Conservation (phyloP, 2,888 invertebrate species). For the Rhagonycha fulva region DNA sequence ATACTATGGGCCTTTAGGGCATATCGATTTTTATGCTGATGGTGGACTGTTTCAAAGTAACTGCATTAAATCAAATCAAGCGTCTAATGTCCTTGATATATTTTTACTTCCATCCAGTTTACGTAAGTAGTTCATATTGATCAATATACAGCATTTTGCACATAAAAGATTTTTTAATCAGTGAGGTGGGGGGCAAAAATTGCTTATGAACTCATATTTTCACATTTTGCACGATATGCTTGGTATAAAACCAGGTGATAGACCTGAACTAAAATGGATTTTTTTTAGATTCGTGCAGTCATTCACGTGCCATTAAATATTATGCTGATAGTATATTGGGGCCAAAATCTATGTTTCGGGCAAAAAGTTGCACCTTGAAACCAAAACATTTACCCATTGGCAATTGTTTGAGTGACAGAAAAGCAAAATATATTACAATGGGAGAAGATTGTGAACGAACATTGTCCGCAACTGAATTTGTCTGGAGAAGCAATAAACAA, state of each 20-base stretch:
- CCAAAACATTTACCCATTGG: background rate
- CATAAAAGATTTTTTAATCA: no score
- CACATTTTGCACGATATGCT: no score
- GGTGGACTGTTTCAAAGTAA: background rate
- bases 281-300: background rate
- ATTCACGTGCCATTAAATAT: background rate
- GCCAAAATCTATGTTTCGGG: background rate
- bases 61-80: background rate
- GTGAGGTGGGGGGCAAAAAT: no score
- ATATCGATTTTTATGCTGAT: background rate
- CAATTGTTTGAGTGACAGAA: background rate
- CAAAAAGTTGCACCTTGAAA: background rate
- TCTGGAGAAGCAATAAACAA: background rate
- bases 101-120: background rate
- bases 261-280: no score
- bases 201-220: no score
- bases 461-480: background rate
- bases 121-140: background rate
- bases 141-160: background rate
- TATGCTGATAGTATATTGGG: background rate
- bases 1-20: background rate
- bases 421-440: background rate
- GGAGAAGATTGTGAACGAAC: background rate
- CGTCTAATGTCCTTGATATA: background rate
- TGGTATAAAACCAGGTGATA: no score